Percentiles rank a stretch among this genome's conserved stretches.
Conservation (phyloP, 2,888 invertebrate species). For the Synanthedon vespiformis region DNA sequence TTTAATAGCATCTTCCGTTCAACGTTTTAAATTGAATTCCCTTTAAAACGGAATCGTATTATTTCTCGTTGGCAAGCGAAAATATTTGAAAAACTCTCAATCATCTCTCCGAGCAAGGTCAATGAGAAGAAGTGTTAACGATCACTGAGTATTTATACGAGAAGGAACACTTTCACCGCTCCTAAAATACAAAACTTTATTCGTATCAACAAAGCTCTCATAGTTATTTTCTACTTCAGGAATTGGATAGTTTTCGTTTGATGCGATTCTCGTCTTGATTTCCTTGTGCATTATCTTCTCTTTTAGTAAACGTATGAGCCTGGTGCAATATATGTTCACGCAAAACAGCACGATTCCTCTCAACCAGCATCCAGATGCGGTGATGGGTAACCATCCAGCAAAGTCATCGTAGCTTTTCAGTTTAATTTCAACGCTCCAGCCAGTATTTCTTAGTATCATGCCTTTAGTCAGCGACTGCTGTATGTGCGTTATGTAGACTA, state of each 20-base stretch:
- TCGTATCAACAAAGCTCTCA: neutral
- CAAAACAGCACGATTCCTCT: conserved; percentile 30
- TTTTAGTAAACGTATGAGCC: conserved; percentile 16
- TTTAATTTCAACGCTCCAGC: conserved; percentile 38
- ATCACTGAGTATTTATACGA: neutral
- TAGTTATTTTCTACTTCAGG: neutral
- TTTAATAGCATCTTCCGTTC: conserved; percentile 33
- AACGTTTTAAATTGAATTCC: conserved; percentile 42
- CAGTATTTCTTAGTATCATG: conserved; percentile 44
- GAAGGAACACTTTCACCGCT: neutral
- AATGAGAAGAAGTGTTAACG: neutral
- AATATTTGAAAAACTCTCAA: neutral
- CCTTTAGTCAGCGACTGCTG: conserved; percentile 44
- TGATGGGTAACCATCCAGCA: conserved; percentile 47
- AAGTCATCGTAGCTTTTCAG: conserved; percentile 30
- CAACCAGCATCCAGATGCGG: conserved; percentile 37
- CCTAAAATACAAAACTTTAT: neutral
- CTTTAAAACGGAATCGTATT: conserved; percentile 23
- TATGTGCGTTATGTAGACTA: conserved; percentile 45
- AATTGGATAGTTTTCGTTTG: neutral
- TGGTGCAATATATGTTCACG: conserved; percentile 36
- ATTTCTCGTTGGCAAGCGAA: conserved; percentile 18
- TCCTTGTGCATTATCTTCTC: conserved; percentile 25
- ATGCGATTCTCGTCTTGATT: conserved; percentile 17
- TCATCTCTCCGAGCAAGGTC: neutral